Percentiles rank a stretch among this genome's conserved stretches.
Conservation (phyloP, 2,113 vertebrate genomes). For the Haemorhous mexicanus region DNA sequence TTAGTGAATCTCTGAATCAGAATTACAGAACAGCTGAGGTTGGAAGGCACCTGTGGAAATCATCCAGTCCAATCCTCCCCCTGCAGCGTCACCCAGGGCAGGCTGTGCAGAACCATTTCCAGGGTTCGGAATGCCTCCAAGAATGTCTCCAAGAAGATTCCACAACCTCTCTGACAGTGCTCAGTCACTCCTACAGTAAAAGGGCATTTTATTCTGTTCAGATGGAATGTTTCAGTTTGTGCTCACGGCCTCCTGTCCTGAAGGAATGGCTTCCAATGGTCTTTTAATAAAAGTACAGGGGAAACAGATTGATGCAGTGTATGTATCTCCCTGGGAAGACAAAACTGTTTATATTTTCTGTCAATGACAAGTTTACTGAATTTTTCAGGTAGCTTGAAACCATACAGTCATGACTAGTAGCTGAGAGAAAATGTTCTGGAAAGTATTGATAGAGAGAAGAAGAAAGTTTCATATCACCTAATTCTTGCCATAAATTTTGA, state of each 20-base stretch:
- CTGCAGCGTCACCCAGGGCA: background rate
- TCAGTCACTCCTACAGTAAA: background rate
- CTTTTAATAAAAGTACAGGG: background rate
- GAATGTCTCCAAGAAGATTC: background rate
- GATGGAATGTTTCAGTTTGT: background rate
- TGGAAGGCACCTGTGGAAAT: background rate
- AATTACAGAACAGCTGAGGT: background rate
- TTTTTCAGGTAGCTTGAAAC: background rate
- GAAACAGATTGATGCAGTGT: background rate
- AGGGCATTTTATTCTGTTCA: background rate
- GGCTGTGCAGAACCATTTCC: background rate
- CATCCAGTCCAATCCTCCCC: background rate
- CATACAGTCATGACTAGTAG: background rate
- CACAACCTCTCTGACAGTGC: background rate
- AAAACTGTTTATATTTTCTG: background rate
- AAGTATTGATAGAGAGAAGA: background rate
- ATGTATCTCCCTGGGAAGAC: background rate
- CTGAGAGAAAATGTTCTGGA: background rate
- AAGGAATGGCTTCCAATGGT: background rate
- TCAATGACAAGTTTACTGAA: background rate
- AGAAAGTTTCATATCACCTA: background rate
- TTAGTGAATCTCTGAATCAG: background rate
- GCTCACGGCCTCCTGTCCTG: background rate
- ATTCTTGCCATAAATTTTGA: background rate
- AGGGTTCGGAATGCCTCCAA: background rate